These are phyloP conservation scores for Phataginus tetradactyla DNA, from an alignment of 2,797 vertebrate genomes.

Conservation along the genomic window DNA sequence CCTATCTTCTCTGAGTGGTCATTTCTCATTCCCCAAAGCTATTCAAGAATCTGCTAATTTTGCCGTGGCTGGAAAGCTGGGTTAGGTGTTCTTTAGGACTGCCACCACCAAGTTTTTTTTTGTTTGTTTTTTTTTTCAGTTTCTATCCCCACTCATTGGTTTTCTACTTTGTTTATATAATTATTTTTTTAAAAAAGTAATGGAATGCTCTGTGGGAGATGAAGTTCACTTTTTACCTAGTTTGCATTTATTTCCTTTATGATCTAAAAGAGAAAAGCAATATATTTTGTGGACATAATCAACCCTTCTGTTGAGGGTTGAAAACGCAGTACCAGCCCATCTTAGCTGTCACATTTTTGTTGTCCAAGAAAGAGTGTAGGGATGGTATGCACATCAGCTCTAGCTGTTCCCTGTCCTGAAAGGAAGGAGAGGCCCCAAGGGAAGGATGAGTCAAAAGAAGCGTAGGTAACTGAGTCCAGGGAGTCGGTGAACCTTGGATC, in stretches of 20 bases:
- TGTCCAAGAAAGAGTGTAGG: neutral
- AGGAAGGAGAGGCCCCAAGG: neutral
- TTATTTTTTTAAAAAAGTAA: neutral
- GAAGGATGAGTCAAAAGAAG: neutral
- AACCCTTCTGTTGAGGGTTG: neutral
- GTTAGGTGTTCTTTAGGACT: neutral
- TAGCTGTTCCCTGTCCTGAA: neutral
- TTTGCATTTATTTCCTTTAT: neutral
- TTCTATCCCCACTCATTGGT: neutral
- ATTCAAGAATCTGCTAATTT: neutral
- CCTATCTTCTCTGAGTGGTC: neutral
- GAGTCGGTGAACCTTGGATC: neutral
- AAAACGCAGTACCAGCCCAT: neutral
- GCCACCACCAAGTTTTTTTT: rapidly evolving
- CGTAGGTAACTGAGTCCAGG: neutral
- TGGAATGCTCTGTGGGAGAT: neutral
- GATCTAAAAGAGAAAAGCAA: neutral
- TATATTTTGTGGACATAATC: neutral
- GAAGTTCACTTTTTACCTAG: neutral
- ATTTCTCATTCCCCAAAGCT: neutral
- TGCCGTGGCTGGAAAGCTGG: neutral
- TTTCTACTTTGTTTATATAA: neutral
- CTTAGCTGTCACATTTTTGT: neutral
- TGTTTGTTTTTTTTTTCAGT: too few species aligned
- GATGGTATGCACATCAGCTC: too few species aligned